These are phyloP conservation scores for Eolophus roseicapilla DNA, from an alignment of 2,113 vertebrate species.

Conservation along the genomic window DNA sequence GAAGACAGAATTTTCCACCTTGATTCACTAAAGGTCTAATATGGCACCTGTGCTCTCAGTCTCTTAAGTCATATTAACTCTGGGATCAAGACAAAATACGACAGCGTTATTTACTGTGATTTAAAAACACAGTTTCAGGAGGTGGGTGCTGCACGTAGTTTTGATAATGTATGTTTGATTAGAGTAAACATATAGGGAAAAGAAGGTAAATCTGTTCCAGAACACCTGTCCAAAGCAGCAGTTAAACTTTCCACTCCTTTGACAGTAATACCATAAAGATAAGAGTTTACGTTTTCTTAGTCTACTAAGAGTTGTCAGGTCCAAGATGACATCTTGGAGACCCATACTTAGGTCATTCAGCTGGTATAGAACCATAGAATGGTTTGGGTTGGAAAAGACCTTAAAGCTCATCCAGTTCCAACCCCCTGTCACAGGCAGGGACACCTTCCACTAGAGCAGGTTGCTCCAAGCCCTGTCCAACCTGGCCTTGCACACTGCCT, in stretches of 20 bases:
- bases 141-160: background rate
- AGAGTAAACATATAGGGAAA: background rate
- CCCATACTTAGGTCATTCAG: background rate
- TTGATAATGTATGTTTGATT: background rate
- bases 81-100: background rate
- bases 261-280: background rate
- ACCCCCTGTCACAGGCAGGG: fast-evolving
- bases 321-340: background rate
- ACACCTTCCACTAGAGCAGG: background rate
- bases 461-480: fast-evolving
- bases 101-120: background rate
- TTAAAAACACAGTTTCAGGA: background rate
- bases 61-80: background rate
- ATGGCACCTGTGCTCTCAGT: background rate
- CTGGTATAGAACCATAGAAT: background rate
- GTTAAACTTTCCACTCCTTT: background rate
- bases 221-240: background rate
- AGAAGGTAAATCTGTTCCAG: background rate
- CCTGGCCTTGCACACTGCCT: background rate
- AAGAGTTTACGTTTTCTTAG: background rate
- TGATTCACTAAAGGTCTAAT: background rate
- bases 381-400: background rate
- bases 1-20: background rate
- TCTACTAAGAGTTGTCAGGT: background rate
- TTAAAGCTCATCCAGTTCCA: background rate